Evolutionary conservation across 1,140 invertebrate species (phyloP).

Genomic region (Helicorthomorpha holstii): DNA sequence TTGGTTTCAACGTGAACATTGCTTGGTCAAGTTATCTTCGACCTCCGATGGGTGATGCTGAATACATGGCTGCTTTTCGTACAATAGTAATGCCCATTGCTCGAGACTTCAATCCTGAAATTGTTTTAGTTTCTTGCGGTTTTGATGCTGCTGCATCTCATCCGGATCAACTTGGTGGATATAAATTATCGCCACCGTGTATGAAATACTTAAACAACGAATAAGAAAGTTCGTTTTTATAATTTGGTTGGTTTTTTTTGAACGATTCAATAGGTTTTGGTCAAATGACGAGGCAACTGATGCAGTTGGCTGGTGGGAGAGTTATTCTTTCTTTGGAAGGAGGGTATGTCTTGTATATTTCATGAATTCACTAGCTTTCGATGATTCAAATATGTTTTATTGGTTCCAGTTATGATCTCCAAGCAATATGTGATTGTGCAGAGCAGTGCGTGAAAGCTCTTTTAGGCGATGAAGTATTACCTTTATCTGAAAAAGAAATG

Average conservation of each 20-base stretch:
- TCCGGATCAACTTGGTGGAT: conserved; percentile 83
- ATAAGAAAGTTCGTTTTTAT: background rate
- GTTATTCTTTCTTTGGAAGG: conserved; percentile 35
- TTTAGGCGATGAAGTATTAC: conserved; percentile 60
- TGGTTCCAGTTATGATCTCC: conserved; percentile 67
- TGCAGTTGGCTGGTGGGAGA: conserved; percentile 75
- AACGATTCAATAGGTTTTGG: conserved; percentile 48
- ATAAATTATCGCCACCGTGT: conserved; percentile 77
- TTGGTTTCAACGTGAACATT: conserved; percentile 93
- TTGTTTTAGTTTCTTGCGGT: conserved; percentile 89
- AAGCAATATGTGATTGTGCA: conserved; percentile 92
- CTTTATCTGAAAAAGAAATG: conserved; percentile 59
- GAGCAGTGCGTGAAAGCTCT: conserved; percentile 86
- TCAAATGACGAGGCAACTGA: conserved; percentile 85
- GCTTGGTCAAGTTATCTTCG: conserved; percentile 82
- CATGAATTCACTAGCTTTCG: background rate
- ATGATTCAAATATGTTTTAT: conserved; percentile 1
- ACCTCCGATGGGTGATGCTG: conserved; percentile 89
- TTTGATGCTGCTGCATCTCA: conserved; percentile 96
- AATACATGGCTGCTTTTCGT: conserved; percentile 93
- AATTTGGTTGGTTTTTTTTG: background rate
- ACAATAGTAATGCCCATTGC: conserved; percentile 83
- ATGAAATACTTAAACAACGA: conserved; percentile 12
- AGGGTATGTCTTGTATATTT: too few species aligned
- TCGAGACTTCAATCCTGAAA: conserved; percentile 79